Evolutionary conservation across 30 jellyfish, hydroid and myxozoan species (phyloP), one percentile per base, ranked within the genome.

Genomic region (Nemopilema nomurai): DNA sequence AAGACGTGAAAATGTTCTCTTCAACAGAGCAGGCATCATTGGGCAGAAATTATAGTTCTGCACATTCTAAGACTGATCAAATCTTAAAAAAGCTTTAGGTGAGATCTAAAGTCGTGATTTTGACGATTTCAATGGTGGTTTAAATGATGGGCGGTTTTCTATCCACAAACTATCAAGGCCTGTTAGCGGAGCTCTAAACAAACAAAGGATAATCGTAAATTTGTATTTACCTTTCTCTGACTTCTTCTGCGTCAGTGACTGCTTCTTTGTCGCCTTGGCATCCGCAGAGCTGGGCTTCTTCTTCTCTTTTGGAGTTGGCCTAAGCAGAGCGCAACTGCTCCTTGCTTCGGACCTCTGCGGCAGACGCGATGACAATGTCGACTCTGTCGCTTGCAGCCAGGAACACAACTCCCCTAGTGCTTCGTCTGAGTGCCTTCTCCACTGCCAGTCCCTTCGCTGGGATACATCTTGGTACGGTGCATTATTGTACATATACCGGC

Each of bases 331-430:
- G 27, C 87, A 84, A 74, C 83, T 84, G 28, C 83, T 74, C 50
- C 93, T 84, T 21, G 93, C 76, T 65, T 84, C 93, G 24, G 68
- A 81, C 74, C 93, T 84, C 79, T 80, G 75, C 25, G 93, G 87
- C 66, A 62, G 41, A 67, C 93, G 87, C 69, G 93, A 65, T 16
- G 93, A 74, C 21, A 84, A 64, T 22, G 93, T 84, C 27, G 93
- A 84, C 57, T 84, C 93, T 4, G 93, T 77, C 4, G 93, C 85
- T 77, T 84, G 93, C 67, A 84, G 81, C 93, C 93, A 84, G 17
- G 93, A 84, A 57, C 93, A 84, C 87, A 84, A 68, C 25, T 84
- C 93, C 16, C 93, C 93, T 22, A 84, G 70, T 6, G 93, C 93
- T 70, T 84, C 93, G 49, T 84, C 93, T 51, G 62, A 72, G 33